A percentile compares a stretch with the other conserved stretches of the same genome.
These are phyloP conservation scores for Chromobotia macracanthus DNA, from an alignment of 2,797 vertebrate genomes.

Conservation along the genomic window DNA sequence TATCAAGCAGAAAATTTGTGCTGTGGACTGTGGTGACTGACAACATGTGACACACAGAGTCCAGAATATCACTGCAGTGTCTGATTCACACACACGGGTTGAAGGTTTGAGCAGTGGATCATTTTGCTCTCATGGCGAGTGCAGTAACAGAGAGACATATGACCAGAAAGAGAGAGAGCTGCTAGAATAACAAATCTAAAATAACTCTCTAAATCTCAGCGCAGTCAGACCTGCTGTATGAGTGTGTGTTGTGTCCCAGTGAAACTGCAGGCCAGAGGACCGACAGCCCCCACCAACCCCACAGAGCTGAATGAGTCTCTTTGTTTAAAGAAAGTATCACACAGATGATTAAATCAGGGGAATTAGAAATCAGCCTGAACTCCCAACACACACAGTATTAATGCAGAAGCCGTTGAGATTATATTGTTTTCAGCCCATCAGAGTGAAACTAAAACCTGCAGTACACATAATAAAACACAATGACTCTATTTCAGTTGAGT, in stretches of 20 bases:
- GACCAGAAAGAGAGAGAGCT: not conserved
- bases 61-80: too few relatives aligned
- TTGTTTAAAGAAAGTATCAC: constrained; percentile 82
- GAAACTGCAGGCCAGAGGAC: constrained; percentile 69
- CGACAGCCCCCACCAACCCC: constrained; percentile 56
- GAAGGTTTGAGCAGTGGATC: too few relatives aligned
- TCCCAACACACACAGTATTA: constrained; percentile 59
- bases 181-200: not conserved
- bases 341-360: constrained; percentile 80
- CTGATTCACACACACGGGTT: too few relatives aligned
- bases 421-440: constrained; percentile 21
- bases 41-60: too few relatives aligned
- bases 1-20: too few relatives aligned
- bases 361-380: constrained; percentile 80
- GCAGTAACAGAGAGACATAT: too few relatives aligned
- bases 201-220: constrained; percentile 34
- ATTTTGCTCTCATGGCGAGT: too few relatives aligned
- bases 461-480: not conserved
- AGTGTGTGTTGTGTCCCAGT: constrained; percentile 73
- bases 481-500: not conserved
- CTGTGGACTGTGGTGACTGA: too few relatives aligned
- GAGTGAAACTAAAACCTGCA: not conserved
- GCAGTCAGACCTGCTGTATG: constrained; percentile 46
- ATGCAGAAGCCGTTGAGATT: constrained; percentile 1
- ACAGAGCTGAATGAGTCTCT: constrained; percentile 74